Conservation (phyloP, 2,797 vertebrate species). For the Garrulus glandarius region DNA sequence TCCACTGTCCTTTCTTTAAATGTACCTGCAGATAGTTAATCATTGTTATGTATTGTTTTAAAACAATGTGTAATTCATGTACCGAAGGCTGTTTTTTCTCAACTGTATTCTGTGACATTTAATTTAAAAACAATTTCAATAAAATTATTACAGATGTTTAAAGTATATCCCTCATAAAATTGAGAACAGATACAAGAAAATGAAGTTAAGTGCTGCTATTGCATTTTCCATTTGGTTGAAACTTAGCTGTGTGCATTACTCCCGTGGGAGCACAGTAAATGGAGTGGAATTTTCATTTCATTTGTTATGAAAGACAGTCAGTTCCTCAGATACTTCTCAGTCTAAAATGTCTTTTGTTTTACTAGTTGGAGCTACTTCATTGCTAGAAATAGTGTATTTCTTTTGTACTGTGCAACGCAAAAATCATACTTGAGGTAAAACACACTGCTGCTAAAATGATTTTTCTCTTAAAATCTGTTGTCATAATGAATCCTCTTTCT, state of each 20-base stretch:
- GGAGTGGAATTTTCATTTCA: slow-evolving; percentile 33
- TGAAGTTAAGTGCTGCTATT: slow-evolving; percentile 40
- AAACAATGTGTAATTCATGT: background rate
- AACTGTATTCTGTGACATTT: background rate
- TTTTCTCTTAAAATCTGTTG: background rate
- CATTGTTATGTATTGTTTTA: background rate
- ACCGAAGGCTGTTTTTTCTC: background rate
- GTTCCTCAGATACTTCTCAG: background rate
- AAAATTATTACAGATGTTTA: slow-evolving; percentile 49
- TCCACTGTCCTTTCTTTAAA: background rate
- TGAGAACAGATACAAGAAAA: slow-evolving; percentile 42
- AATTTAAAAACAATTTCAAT: background rate
- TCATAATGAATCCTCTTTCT: background rate
- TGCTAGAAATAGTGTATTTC: background rate
- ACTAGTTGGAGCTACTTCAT: background rate
- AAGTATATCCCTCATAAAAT: slow-evolving; percentile 15
- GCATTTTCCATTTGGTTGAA: slow-evolving; percentile 37
- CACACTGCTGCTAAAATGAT: background rate
- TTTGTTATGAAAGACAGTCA: background rate
- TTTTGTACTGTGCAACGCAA: background rate
- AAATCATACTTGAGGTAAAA: background rate
- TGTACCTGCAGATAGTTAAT: background rate
- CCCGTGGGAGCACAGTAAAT: slow-evolving; percentile 12
- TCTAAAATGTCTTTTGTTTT: background rate
- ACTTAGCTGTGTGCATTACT: slow-evolving; percentile 21